Evolutionary conservation across 2,797 vertebrate species (phyloP), one percentile per base, ranked within the genome.

Genomic region (Cichlasoma orientale): DNA sequence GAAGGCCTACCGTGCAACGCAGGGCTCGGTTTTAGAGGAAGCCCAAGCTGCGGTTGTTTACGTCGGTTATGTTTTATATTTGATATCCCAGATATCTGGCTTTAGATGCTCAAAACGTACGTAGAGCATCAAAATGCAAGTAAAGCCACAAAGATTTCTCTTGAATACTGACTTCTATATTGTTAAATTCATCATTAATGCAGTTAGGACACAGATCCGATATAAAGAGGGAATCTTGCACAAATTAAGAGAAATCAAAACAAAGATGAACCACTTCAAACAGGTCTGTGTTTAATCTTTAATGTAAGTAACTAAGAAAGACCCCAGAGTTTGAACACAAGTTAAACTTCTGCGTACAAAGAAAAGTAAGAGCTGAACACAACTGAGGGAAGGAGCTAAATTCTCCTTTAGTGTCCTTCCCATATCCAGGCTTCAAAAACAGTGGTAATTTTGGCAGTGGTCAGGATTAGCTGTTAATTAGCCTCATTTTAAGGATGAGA

Each of bases 381-480:
- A 58, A 50, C 21, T 2, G 14, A 57, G 29, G 29, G 59, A 47
- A 80, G 41, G 21, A 53, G 56, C 54, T 73, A 7, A 29, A 66
- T 81, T 80, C 3, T 78, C 38, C 21, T 52, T 29, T 4, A 0
- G 41, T 50, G 59, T 79, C 86, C 71, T 82, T 72, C 72, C 80
- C 63, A n/a, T 68, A n/a, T 52, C 61, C 70, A 3, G n/a, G 73
- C 78, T 82, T 86, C 77, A 83, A 76, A 90, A 82, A n/a, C 83
- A 77, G 77, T 76, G 80, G 81, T 92, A 23, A 91, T 88, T 89
- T 85, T 88, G 82, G 79, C 92, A 85, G 82, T 14, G 76, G 82
- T 89, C 88, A 86, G 87, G 92, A 93, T 95, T 94, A 95, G 92
- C 86, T 75, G 87, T 85, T 94, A 95, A 95, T 95, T 94, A 95